A percentile compares a stretch with the other conserved stretches of the same genome.
Conservation (phyloP, 1,140 invertebrate genomes). For the Ceratina australensis region DNA sequence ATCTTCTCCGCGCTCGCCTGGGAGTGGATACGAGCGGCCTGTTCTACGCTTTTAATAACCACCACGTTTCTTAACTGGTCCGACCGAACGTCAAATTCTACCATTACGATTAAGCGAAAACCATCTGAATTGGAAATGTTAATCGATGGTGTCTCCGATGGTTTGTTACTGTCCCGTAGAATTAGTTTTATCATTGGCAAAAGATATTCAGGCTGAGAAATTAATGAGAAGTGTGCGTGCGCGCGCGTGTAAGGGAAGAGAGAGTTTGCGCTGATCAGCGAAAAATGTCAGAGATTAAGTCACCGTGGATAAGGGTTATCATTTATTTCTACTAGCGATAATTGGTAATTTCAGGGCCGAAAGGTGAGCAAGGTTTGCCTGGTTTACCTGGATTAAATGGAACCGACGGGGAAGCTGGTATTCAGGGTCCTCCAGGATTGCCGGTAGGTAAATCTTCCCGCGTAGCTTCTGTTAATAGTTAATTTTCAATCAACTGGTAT, state of each 20-base stretch:
- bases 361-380: constrained; percentile 81
- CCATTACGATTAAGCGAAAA: not conserved
- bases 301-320: not conserved
- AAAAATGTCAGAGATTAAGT: too few relatives aligned
- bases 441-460: constrained; percentile 80
- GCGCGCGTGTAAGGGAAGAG: not conserved
- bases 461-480: not conserved
- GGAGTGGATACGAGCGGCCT: not conserved
- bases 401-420: constrained; percentile 83
- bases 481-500: not conserved
- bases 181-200: not conserved
- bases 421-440: constrained; percentile 85
- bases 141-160: not conserved
- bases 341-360: constrained; percentile 75
- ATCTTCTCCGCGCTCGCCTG: not conserved
- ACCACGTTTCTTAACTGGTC: not conserved
- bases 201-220: not conserved
- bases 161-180: not conserved
- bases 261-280: too few relatives aligned
- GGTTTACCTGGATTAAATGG: constrained; percentile 83
- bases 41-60: not conserved
- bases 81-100: not conserved
- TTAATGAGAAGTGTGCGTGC: not conserved
- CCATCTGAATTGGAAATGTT: not conserved
- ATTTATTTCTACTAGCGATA: not conserved